phyloP scores from a whole-genome alignment of 1,140 invertebrate genomes.

The Sminthurinus signatus region DNA sequence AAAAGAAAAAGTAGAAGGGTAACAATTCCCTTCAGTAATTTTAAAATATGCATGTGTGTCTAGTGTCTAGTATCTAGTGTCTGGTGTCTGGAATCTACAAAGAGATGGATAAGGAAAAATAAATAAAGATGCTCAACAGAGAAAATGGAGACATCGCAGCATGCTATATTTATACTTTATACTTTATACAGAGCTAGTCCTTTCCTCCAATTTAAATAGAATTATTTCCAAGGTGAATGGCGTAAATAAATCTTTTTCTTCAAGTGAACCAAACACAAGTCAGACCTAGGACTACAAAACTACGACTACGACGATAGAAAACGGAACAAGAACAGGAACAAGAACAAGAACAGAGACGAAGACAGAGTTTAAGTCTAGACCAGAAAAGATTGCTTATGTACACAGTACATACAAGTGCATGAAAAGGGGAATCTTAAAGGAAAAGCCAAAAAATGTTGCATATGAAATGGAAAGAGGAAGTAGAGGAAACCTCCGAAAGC shows the following conservation, averaged over 20 bases:
- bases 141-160: constrained; percentile 1
- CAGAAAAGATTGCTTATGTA: background rate
- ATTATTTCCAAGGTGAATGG: constrained; percentile 6
- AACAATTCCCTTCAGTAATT: background rate
- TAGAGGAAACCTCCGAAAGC: background rate
- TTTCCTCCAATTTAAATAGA: constrained; percentile 7
- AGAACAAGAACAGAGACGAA: background rate
- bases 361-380: background rate
- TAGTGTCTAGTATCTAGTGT: no score
- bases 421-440: background rate
- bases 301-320: background rate
- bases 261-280: background rate
- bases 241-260: background rate
- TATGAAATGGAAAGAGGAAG: background rate
- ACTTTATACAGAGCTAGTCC: no score
- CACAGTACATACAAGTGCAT: background rate
- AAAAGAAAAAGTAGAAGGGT: background rate
- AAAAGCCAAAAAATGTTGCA: background rate
- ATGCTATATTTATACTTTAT: no score
- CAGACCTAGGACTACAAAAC: background rate
- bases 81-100: no score
- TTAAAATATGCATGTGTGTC: no score
- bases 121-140: background rate
- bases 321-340: background rate
- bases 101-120: no score